A percentile compares a stretch with the other conserved stretches of the same genome.
Conservation (phyloP, 2,888 invertebrate genomes). For the Ectropis crepuscularia region DNA sequence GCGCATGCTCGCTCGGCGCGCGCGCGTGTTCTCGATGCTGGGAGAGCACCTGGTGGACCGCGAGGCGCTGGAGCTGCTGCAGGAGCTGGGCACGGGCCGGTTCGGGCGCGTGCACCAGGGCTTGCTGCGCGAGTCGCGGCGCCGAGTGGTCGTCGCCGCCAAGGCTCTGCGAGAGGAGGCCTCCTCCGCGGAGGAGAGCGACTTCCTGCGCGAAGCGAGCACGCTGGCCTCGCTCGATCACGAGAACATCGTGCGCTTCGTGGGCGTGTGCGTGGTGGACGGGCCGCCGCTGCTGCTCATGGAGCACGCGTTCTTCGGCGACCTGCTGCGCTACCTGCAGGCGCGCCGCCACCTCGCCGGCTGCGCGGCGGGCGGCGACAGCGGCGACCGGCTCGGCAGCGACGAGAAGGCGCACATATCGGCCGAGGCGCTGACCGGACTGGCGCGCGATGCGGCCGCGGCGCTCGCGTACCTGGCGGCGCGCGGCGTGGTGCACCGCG, state of each 20-base stretch:
- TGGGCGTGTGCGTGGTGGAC: constrained; percentile 91
- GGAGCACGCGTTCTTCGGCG: constrained; percentile 97
- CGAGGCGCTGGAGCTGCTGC: constrained; percentile 52
- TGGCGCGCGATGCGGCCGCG: constrained; percentile 55
- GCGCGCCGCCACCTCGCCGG: constrained; percentile 89
- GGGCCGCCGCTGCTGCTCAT: constrained; percentile 93
- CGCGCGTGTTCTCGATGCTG: constrained; percentile 1
- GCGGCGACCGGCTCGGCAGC: constrained; percentile 85
- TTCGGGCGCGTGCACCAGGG: constrained; percentile 65
- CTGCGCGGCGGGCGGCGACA: constrained; percentile 68
- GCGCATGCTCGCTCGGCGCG: constrained; percentile 32
- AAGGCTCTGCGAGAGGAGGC: constrained; percentile 93
- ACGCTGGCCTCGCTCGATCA: constrained; percentile 94
- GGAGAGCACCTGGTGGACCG: constrained; percentile 35
- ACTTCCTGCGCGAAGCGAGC: constrained; percentile 91
- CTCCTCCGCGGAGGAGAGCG: constrained; percentile 90
- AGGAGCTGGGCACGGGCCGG: constrained; percentile 62
- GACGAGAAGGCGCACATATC: constrained; percentile 50
- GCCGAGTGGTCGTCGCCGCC: constrained; percentile 87
- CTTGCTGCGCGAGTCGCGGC: constrained; percentile 42
- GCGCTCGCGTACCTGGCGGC: constrained; percentile 87
- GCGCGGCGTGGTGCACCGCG: constrained; percentile 93
- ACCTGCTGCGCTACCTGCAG: constrained; percentile 91
- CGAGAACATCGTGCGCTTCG: constrained; percentile 91
- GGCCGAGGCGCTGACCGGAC: constrained; percentile 57